Conservation (phyloP, 2,797 vertebrate species). For the Pterois miles region DNA sequence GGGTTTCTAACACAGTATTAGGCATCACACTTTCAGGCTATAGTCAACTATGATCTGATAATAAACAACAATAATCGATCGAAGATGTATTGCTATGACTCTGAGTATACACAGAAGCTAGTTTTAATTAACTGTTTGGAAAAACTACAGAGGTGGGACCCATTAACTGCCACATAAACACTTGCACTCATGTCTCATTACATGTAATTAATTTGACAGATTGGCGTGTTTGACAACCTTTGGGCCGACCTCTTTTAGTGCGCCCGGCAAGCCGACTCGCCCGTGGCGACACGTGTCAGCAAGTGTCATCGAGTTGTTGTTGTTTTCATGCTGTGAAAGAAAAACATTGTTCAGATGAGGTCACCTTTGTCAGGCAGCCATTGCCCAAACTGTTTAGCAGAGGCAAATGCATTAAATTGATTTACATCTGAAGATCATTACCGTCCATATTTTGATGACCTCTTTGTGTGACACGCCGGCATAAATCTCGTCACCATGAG, state of each 20-base stretch:
- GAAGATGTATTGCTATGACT: background rate
- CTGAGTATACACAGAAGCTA: background rate
- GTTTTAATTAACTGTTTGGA: slow-evolving; percentile 10
- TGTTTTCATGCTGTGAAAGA: slow-evolving; percentile 28
- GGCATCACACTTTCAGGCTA: background rate
- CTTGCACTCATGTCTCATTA: slow-evolving; percentile 31
- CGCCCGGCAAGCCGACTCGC: slow-evolving; percentile 1
- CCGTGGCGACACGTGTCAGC: slow-evolving; percentile 28
- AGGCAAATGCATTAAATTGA: slow-evolving; percentile 46
- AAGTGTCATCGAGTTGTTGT: background rate
- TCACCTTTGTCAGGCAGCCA: slow-evolving; percentile 53
- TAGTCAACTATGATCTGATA: background rate
- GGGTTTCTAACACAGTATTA: background rate
- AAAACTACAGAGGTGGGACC: background rate
- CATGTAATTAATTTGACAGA: slow-evolving; percentile 65
- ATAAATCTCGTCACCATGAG: slow-evolving; percentile 44
- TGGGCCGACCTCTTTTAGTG: slow-evolving; percentile 29
- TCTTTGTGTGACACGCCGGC: slow-evolving; percentile 14
- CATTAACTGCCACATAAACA: slow-evolving; percentile 22
- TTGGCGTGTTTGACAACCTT: slow-evolving; percentile 48
- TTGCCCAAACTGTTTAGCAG: slow-evolving; percentile 23
- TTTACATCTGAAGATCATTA: slow-evolving; percentile 64
- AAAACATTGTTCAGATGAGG: slow-evolving; percentile 46
- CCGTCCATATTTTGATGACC: slow-evolving; percentile 57
- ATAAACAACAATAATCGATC: background rate